A percentile compares a stretch with the other conserved stretches of the same genome.
These are phyloP conservation scores for Amphiprion percula DNA, from an alignment of 2,113 vertebrate genomes.

Conservation along the genomic window DNA sequence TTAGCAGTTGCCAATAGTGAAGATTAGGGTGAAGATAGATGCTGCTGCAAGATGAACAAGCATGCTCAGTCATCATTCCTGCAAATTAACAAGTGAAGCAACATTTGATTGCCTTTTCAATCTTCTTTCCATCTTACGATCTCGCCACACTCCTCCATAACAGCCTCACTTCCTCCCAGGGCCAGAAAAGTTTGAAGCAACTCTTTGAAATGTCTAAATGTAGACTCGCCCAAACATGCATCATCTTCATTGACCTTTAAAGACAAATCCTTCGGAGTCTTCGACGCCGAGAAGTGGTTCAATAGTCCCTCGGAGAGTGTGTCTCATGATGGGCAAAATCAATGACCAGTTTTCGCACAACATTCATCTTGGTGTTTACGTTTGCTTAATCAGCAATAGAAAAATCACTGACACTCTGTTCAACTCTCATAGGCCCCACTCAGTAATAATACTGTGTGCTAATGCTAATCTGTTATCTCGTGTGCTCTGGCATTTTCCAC, in stretches of 20 bases:
- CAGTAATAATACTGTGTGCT: constrained; percentile 54
- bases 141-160: constrained; percentile 12
- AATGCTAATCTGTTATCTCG: constrained; percentile 52
- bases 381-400: constrained; percentile 75
- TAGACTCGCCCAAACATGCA: constrained; percentile 30
- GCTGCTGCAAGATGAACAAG: constrained; percentile 7
- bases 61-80: neutral
- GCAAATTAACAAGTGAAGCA: neutral
- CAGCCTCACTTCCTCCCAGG: constrained; percentile 8
- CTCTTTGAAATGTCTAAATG: constrained; percentile 36
- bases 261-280: constrained; percentile 48
- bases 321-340: constrained; percentile 77
- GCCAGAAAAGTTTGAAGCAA: constrained; percentile 14
- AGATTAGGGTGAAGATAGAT: constrained; percentile 3
- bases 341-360: constrained; percentile 69
- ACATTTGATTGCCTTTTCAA: constrained; percentile 6
- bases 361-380: constrained; percentile 79
- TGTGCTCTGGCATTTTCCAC: constrained; percentile 60
- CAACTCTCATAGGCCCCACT: constrained; percentile 53
- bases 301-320: constrained; percentile 65
- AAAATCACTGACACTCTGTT: constrained; percentile 55
- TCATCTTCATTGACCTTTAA: constrained; percentile 74
- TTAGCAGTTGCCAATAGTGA: neutral
- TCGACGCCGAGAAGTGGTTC: constrained; percentile 39
- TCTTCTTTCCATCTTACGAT: constrained; percentile 3